A percentile compares a stretch with the other conserved stretches of the same genome.
phyloP scores from a whole-genome alignment of 2,797 vertebrate species.

The Anas georgica region DNA sequence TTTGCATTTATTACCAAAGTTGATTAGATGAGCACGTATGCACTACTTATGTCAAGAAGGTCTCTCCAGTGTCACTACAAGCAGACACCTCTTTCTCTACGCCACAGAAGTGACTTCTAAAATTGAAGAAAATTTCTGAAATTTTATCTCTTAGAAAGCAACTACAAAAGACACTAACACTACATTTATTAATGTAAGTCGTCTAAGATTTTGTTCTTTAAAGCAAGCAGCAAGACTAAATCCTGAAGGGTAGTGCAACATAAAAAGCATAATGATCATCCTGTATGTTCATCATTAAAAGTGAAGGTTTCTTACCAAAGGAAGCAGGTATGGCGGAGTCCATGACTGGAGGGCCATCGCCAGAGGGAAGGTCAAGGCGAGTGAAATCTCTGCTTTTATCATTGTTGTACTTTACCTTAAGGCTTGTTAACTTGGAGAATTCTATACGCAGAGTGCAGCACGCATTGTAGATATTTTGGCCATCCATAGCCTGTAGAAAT shows the following conservation, averaged over 20 bases:
- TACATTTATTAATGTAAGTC: background rate
- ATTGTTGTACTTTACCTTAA: conserved; percentile 88
- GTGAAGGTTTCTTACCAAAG: conserved; percentile 79
- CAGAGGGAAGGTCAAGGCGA: conserved; percentile 83
- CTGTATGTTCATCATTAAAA: background rate
- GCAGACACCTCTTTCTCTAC: background rate
- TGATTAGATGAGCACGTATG: background rate
- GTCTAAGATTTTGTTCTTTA: background rate
- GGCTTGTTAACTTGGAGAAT: conserved; percentile 84
- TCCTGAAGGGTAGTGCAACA: background rate
- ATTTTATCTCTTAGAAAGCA: background rate
- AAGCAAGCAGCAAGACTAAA: background rate
- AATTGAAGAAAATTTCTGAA: background rate
- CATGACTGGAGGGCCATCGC: conserved; percentile 73
- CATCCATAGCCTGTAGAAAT: conserved; percentile 81
- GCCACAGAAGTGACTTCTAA: background rate
- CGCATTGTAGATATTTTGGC: conserved; percentile 81
- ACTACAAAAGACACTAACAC: background rate
- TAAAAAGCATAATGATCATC: background rate
- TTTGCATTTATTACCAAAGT: background rate
- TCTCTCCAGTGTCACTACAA: background rate
- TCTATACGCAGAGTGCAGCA: conserved; percentile 85
- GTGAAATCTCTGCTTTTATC: conserved; percentile 90
- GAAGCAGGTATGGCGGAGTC: conserved; percentile 74
- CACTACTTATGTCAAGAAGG: background rate